A percentile compares a stretch with the other conserved stretches of the same genome.
Conservation (phyloP, 2,797 vertebrate species). For the Pseudochaenichthys georgianus region DNA sequence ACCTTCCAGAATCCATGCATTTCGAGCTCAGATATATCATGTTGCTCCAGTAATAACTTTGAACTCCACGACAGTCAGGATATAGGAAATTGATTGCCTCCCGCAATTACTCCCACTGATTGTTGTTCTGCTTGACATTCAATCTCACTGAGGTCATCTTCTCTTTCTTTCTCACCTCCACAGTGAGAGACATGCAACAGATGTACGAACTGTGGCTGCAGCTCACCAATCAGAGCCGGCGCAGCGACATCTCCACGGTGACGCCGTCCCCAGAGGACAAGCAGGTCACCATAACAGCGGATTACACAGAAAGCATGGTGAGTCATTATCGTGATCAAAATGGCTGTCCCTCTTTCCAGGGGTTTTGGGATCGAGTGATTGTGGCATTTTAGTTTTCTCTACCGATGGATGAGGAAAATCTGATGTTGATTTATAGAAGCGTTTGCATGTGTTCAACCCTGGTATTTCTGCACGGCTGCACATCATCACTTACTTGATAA, state of each 20-base stretch:
- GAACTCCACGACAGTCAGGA: no score
- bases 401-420: background rate
- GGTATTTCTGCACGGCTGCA: no score
- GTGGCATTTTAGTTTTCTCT: background rate
- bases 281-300: slow-evolving; percentile 95
- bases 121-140: background rate
- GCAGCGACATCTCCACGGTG: slow-evolving; percentile 89
- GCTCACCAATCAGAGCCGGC: slow-evolving; percentile 93
- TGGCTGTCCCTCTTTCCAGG: background rate
- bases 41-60: background rate
- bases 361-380: background rate
- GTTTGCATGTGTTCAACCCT: no score
- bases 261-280: slow-evolving; percentile 93
- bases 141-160: background rate
- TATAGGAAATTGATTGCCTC: background rate
- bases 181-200: slow-evolving; percentile 99
- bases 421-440: background rate
- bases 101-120: background rate
- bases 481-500: no score
- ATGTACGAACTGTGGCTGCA: slow-evolving; percentile 98
- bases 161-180: background rate
- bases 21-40: background rate
- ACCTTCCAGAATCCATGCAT: background rate
- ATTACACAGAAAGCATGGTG: slow-evolving; percentile 96
- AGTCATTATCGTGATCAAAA: slow-evolving; percentile 27